Percentiles rank a stretch among this genome's conserved stretches.
Conservation (phyloP, 2,113 vertebrate species). For the Dermatemys mawii region DNA sequence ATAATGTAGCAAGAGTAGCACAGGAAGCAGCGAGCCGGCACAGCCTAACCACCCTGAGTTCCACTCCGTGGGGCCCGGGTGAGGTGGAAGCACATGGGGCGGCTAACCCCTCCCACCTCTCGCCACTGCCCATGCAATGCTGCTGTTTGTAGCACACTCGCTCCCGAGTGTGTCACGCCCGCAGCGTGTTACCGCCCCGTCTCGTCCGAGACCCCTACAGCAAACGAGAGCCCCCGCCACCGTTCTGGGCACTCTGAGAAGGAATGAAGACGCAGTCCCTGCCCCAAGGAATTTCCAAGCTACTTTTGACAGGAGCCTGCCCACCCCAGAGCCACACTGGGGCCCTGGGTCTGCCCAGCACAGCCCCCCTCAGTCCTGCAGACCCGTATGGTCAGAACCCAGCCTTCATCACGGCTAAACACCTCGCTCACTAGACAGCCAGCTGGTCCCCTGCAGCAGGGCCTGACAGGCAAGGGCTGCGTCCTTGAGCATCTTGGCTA, state of each 20-base stretch:
- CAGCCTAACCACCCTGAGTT: background rate
- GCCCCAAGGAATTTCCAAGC: background rate
- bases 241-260: background rate
- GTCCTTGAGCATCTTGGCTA: too few species aligned
- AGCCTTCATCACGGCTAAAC: background rate
- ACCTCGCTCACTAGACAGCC: background rate
- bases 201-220: background rate
- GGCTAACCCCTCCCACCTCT: background rate
- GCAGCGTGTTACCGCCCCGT: background rate
- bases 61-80: background rate
- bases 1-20: background rate
- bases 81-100: background rate
- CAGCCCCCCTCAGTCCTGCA: background rate
- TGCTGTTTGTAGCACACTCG: background rate
- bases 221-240: background rate
- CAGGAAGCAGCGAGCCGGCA: background rate
- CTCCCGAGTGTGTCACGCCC: background rate
- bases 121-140: background rate
- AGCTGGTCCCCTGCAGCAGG: background rate
- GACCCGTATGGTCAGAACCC: background rate
- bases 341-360: background rate
- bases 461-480: too few species aligned
- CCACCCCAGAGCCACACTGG: background rate
- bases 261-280: background rate
- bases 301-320: background rate